Base-by-base conservation (phyloP, 2,797 vertebrate species). In the Gadopsis bispinosus region DNA sequence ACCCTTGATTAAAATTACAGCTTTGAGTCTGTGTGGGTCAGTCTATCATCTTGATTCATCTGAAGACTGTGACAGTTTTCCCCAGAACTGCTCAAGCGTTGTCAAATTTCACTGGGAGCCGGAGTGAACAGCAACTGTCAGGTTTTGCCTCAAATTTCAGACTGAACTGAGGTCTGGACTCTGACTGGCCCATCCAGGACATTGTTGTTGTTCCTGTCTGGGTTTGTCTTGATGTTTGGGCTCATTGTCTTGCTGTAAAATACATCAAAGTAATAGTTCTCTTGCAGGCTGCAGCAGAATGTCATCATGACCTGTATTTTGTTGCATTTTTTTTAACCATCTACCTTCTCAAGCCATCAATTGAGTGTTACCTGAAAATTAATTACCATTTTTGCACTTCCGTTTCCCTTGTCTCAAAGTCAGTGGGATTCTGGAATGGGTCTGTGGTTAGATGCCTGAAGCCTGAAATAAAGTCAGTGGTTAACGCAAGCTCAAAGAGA, bases 271-370 rank as follows among this genome's bases (percentile, higher is more conserved):
- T 68, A 35, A 33, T 14, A 33, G 6, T 54, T 20, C 0, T 67
- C 17, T 56, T 51, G 1, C 35, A 60, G 50, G 22, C 31, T 33
- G 7, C 31, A 35, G 41, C 60, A 63, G 45, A 73, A 58, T 83
- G 77, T 73, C 33, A 39, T 58, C 1, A n/a, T 51, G 3, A 6
- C 19, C 55, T 29, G 14, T 9, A 4, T 47, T 75, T 43, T n/a
- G 0, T 50, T 67, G 5, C n/a, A 60, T 58, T 54, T 64, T 55
- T 11, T 65, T 55, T 17, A 77, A 45, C 19, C 8, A 5, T 29
- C 16, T 37, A 31, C 5, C 59, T 54, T 33, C 4, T 63, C 7
- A 26, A 33, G 33, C 33, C 33, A 7, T 39, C 37, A 39, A 10
- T 39, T 39, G 8, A 39, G 37, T 39, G 37, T 10, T 39, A 39